Evolutionary conservation across 2,797 vertebrate species (phyloP).

Genomic region (Apogon talboti): DNA sequence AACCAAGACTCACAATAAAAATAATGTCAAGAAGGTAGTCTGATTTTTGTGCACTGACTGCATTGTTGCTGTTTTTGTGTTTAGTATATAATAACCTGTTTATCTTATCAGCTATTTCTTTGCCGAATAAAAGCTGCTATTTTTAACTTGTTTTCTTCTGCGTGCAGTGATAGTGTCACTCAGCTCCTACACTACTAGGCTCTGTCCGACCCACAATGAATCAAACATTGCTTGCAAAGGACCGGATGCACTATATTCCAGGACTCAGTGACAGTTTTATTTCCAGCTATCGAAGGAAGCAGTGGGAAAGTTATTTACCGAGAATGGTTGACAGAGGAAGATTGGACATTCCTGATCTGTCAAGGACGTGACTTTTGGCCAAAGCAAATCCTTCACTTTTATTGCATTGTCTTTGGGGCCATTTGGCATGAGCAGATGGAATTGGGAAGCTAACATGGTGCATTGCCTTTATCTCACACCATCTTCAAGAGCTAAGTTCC

Average conservation of each 20-base stretch:
- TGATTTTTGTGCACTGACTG: neutral
- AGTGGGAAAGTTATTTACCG: conserved; percentile 63
- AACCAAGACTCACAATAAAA: neutral
- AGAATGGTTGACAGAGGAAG: conserved; percentile 55
- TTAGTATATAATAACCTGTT: neutral
- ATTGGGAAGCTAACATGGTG: conserved; percentile 22
- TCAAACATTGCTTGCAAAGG: conserved; percentile 50
- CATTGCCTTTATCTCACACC: conserved; percentile 36
- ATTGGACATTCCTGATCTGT: conserved; percentile 70
- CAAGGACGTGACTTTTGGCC: conserved; percentile 60
- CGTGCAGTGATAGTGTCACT: conserved; percentile 65
- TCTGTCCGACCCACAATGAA: conserved; percentile 57
- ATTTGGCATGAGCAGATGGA: conserved; percentile 47
- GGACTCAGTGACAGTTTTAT: conserved; percentile 62
- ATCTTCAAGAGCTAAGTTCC: conserved; percentile 17
- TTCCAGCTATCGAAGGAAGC: conserved; percentile 56
- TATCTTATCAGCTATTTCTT: conserved; percentile 4
- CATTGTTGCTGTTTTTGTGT: neutral
- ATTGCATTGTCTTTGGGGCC: conserved; percentile 65
- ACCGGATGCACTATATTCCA: conserved; percentile 38
- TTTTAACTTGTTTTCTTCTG: conserved; percentile 63
- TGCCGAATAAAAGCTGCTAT: conserved; percentile 39
- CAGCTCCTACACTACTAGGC: conserved; percentile 33
- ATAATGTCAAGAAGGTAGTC: neutral
- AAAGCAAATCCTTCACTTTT: conserved; percentile 59